phyloP scores from a whole-genome alignment of 2,888 invertebrate species.

The Silvanus unidentatus region DNA sequence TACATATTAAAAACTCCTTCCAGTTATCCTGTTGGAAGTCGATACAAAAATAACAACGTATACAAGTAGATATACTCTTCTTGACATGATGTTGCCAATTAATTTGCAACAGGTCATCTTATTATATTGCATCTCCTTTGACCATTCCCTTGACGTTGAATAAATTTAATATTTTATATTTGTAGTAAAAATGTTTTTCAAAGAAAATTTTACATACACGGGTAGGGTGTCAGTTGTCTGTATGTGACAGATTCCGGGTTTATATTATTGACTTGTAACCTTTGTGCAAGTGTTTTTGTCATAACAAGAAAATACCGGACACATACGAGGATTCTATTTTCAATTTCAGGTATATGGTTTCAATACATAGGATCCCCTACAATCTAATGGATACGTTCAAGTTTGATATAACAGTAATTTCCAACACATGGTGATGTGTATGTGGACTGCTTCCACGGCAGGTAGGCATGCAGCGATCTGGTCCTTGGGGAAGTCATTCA shows the following conservation, averaged over 20 bases:
- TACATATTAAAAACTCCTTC: no score
- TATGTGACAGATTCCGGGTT: constrained; percentile 14
- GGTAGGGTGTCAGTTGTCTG: neutral
- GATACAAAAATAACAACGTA: no score
- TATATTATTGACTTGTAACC: constrained; percentile 18
- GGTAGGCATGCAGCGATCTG: no score
- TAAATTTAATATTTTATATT: neutral
- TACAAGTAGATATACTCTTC: no score
- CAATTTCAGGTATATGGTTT: constrained; percentile 17
- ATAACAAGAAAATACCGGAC: constrained; percentile 9
- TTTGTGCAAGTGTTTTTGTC: constrained; percentile 11
- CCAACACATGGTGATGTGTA: constrained; percentile 1
- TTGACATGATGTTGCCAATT: no score
- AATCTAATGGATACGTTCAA: constrained; percentile 14
- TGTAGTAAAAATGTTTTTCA: no score
- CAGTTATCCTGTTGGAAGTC: no score
- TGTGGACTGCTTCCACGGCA: neutral
- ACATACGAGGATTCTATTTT: constrained; percentile 14
- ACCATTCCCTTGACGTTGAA: no score
- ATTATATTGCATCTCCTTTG: no score
- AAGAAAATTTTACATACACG: neutral
- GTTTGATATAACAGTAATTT: constrained; percentile 1
- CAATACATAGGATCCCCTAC: constrained; percentile 12
- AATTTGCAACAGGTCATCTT: no score
- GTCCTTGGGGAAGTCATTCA: no score